Conservation (phyloP, 2,113 vertebrate genomes). For the Gnathonemus longibarbis region DNA sequence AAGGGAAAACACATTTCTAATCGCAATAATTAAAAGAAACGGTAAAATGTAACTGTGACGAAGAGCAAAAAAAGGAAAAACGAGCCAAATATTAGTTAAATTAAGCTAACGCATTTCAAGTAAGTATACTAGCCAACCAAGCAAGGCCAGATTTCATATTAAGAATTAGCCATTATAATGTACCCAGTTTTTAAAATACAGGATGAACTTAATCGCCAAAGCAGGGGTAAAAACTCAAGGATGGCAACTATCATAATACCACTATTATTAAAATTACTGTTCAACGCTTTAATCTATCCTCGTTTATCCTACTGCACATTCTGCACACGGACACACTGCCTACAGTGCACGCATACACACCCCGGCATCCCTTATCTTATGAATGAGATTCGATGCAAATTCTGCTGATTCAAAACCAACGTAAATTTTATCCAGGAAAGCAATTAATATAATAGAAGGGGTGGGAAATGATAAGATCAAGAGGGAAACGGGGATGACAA, state of each 20-base stretch:
- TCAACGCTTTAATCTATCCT: constrained; percentile 28
- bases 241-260: not conserved
- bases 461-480: constrained; percentile 45
- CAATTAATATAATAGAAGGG: constrained; percentile 31
- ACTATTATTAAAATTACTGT: constrained; percentile 23
- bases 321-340: constrained; percentile 26
- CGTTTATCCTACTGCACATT: constrained; percentile 35
- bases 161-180: not conserved
- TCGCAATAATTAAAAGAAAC: constrained; percentile 3
- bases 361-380: constrained; percentile 57
- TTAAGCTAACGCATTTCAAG: constrained; percentile 62
- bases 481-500: constrained; percentile 46
- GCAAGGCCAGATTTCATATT: constrained; percentile 9
- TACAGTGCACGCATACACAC: constrained; percentile 45
- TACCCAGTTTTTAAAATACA: not conserved
- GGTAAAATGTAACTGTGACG: not conserved
- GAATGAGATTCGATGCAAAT: constrained; percentile 54
- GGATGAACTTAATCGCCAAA: not conserved
- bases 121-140: constrained; percentile 60
- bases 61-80: constrained; percentile 19
- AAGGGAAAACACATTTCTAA: not conserved
- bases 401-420: constrained; percentile 20
- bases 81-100: constrained; percentile 31
- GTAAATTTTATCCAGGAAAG: not conserved
- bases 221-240: not conserved